Evolutionary conservation across 2,888 invertebrate species (phyloP).

Genomic region (Xestia ashworthii): DNA sequence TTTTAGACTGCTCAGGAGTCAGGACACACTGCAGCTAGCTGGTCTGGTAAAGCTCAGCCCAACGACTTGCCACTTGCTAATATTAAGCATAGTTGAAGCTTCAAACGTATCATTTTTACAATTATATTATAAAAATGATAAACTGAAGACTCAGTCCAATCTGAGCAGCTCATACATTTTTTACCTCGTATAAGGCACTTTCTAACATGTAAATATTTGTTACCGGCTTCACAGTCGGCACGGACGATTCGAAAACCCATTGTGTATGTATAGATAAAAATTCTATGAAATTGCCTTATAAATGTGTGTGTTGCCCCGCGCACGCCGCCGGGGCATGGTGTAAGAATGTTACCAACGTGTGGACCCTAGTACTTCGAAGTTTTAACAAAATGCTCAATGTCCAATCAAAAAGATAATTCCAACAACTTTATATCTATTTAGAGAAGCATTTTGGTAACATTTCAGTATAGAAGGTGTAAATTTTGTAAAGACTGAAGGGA

Average conservation of each 20-base stretch:
- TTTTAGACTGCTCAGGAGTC: constrained; percentile 44
- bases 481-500: constrained; percentile 82
- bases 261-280: constrained; percentile 71
- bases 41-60: constrained; percentile 24
- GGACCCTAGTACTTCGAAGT: constrained; percentile 49
- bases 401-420: constrained; percentile 23
- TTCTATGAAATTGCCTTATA: constrained; percentile 83
- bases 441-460: constrained; percentile 58
- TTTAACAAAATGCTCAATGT: constrained; percentile 58
- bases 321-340: constrained; percentile 60
- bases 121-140: constrained; percentile 44
- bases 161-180: constrained; percentile 71
- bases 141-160: constrained; percentile 48
- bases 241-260: constrained; percentile 62
- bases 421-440: constrained; percentile 20
- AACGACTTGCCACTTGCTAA: constrained; percentile 53
- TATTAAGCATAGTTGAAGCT: constrained; percentile 40
- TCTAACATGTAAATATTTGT: constrained; percentile 67
- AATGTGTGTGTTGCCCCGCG: constrained; percentile 71
- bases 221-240: constrained; percentile 59
- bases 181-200: constrained; percentile 71
- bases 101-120: constrained; percentile 44
- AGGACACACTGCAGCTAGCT: constrained; percentile 41
- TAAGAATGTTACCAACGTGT: constrained; percentile 75
- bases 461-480: constrained; percentile 61